Evolutionary conservation across 2,888 invertebrate genomes (phyloP).

Genomic region (Drosophila sordidula): DNA sequence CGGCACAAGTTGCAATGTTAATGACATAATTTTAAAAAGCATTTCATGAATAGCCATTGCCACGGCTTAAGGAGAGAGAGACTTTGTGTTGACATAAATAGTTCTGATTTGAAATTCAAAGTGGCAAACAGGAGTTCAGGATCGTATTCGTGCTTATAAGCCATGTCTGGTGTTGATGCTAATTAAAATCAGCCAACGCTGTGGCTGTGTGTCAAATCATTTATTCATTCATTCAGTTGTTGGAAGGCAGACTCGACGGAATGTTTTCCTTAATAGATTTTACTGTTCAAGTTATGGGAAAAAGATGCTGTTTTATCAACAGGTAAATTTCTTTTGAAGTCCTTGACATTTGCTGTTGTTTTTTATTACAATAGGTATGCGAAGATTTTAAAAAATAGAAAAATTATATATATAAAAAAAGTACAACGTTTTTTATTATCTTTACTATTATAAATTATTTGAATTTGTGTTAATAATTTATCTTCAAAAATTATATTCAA

Average conservation of each 20-base stretch:
- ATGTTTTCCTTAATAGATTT: too few relatives aligned
- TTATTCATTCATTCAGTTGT: conserved; percentile 32
- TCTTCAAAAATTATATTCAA: too few relatives aligned
- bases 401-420: too few relatives aligned
- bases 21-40: conserved; percentile 75
- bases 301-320: too few relatives aligned
- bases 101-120: conserved; percentile 45
- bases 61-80: conserved; percentile 2
- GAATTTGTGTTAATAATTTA: too few relatives aligned
- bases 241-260: not conserved
- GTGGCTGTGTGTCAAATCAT: conserved; percentile 2
- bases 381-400: too few relatives aligned
- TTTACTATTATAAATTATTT: too few relatives aligned
- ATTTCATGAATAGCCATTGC: conserved; percentile 69
- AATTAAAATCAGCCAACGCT: conserved; percentile 15
- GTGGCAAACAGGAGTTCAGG: conserved; percentile 14
- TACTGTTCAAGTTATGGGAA: too few relatives aligned
- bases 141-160: not conserved
- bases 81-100: conserved; percentile 21
- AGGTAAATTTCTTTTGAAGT: too few relatives aligned
- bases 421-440: too few relatives aligned
- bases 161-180: conserved; percentile 17
- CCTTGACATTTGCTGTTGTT: too few relatives aligned
- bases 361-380: too few relatives aligned
- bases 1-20: conserved; percentile 71